These are phyloP conservation scores for Heteromyza rotundicornis DNA, from an alignment of 2,888 invertebrate species.

Conservation along the genomic window DNA sequence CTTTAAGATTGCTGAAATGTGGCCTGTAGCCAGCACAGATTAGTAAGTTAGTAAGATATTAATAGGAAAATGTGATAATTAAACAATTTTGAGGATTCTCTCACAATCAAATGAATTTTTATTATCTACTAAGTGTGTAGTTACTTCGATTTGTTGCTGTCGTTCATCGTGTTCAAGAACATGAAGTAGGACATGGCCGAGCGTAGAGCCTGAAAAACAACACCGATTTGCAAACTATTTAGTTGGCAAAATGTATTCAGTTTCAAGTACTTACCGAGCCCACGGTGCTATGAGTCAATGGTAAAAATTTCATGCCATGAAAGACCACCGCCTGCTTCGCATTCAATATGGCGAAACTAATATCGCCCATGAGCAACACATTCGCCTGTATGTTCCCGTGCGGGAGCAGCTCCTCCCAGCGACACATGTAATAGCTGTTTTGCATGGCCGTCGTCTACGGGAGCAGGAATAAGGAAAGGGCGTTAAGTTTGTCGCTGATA, in stretches of 20 bases:
- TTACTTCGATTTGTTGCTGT: background rate
- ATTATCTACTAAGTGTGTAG: too few species aligned
- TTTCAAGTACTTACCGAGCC: constrained; percentile 17
- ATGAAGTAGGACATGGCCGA: background rate
- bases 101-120: too few species aligned
- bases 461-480: background rate
- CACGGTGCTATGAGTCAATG: constrained; percentile 17
- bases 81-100: too few species aligned
- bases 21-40: too few species aligned
- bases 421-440: constrained; percentile 24
- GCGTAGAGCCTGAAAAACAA: background rate
- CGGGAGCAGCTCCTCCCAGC: constrained; percentile 26
- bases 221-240: background rate
- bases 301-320: constrained; percentile 22
- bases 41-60: too few species aligned
- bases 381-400: constrained; percentile 18
- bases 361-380: constrained; percentile 22
- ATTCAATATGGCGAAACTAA: constrained; percentile 27
- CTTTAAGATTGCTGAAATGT: too few species aligned
- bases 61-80: too few species aligned
- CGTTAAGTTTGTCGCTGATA: too few species aligned
- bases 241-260: too few species aligned
- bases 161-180: constrained; percentile 2
- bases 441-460: constrained; percentile 14
- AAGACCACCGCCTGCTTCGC: constrained; percentile 18